These are phyloP conservation scores for Amphipoea lucens DNA, from an alignment of 2,888 invertebrate genomes.

Conservation along the genomic window DNA sequence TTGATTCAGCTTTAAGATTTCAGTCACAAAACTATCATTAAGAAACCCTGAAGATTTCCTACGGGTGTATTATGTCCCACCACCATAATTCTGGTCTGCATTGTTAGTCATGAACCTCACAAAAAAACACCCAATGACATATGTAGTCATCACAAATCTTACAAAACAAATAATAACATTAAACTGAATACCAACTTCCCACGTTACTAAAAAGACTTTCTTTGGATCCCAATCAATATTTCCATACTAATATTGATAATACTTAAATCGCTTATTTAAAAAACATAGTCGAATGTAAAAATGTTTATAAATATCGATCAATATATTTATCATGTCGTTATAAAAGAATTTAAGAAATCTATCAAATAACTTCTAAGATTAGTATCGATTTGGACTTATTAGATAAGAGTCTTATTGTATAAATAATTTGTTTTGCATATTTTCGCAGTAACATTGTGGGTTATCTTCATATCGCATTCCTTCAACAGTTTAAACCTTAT, in stretches of 20 bases:
- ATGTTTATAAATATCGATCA: conserved; percentile 34
- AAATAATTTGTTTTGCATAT: conserved; percentile 47
- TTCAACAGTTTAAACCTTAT: conserved; percentile 8
- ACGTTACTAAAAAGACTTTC: conserved; percentile 40
- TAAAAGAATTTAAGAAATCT: conserved; percentile 46
- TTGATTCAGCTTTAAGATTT: neutral
- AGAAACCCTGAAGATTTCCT: neutral
- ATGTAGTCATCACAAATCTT: neutral
- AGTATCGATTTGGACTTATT: conserved; percentile 33
- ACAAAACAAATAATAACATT: conserved; percentile 27
- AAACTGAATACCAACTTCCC: conserved; percentile 46
- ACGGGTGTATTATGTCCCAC: neutral
- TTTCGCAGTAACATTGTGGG: conserved; percentile 35
- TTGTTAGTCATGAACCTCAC: too few species aligned
- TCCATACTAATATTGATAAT: conserved; percentile 34
- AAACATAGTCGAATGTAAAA: conserved; percentile 57
- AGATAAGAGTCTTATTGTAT: conserved; percentile 39
- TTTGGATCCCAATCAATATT: conserved; percentile 52
- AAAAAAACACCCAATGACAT: too few species aligned
- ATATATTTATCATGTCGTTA: conserved; percentile 42
- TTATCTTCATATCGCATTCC: conserved; percentile 32
- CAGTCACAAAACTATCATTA: neutral
- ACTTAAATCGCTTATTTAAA: conserved; percentile 60
- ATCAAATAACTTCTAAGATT: conserved; percentile 55
- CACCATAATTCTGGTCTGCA: neutral